phyloP scores from a whole-genome alignment of 2,888 invertebrate species.

The Brachynemurus nebulosus region DNA sequence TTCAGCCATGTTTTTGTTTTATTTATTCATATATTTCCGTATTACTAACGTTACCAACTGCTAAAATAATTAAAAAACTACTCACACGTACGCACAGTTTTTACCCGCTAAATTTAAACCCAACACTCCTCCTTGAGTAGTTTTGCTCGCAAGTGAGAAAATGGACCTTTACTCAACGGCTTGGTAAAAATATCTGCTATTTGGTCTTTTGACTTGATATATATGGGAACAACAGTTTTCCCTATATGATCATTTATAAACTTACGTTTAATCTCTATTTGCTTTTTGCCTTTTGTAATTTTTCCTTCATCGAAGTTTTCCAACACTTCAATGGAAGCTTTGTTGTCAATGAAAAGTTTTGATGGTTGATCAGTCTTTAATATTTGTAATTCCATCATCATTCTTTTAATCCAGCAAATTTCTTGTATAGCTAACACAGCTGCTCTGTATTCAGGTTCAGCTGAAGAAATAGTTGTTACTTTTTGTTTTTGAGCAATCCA shows the following conservation, averaged over 20 bases:
- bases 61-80: no score
- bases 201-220: no score
- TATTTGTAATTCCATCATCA: conserved; percentile 9
- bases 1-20: no score
- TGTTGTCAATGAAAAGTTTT: conserved; percentile 11
- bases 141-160: conserved; percentile 5
- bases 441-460: conserved; percentile 24
- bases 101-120: no score
- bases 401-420: conserved; percentile 15
- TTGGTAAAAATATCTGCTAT: conserved; percentile 14
- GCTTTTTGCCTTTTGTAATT: conserved; percentile 15
- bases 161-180: conserved; percentile 7
- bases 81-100: no score
- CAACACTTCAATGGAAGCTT: conserved; percentile 13
- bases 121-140: conserved; percentile 6
- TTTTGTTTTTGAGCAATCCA: not conserved
- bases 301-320: conserved; percentile 11
- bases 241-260: conserved; percentile 6
- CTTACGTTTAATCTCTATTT: conserved; percentile 28
- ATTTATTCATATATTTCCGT: no score
- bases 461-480: conserved; percentile 17
- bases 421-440: conserved; percentile 18
- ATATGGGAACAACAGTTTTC: no score
- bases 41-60: no score
- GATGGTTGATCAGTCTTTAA: conserved; percentile 7